These are phyloP conservation scores for Pseudopleuronectes americanus DNA, from an alignment of 2,797 vertebrate species.

Conservation along the genomic window DNA sequence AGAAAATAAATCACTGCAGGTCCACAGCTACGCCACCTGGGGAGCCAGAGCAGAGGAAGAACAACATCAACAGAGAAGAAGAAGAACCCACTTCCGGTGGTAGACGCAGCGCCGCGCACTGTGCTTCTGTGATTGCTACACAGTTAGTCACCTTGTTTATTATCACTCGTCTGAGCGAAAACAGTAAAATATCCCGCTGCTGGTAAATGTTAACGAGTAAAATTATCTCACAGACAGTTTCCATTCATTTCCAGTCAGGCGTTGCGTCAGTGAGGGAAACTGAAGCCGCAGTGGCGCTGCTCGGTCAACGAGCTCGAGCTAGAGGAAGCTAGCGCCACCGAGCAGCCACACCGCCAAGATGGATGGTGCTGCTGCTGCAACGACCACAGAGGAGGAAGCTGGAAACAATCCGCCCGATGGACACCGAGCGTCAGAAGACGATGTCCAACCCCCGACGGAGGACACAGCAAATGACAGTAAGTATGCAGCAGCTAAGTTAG, in stretches of 20 bases:
- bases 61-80: slow-evolving; percentile 20
- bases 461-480: slow-evolving; percentile 40
- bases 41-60: not conserved
- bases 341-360: slow-evolving; percentile 65
- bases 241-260: rapidly evolving
- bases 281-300: slow-evolving; percentile 6
- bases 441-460: slow-evolving; percentile 1
- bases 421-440: not conserved
- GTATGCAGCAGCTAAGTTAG: not conserved
- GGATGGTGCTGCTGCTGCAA: slow-evolving; percentile 59
- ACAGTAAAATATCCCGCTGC: not conserved
- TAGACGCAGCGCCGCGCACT: not conserved
- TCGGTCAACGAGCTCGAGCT: slow-evolving; percentile 28
- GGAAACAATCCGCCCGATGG: slow-evolving; percentile 3
- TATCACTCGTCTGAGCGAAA: not conserved
- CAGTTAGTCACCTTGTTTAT: not conserved
- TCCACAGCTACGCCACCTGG: too few relatives aligned
- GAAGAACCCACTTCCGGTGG: slow-evolving; percentile 56
- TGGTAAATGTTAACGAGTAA: not conserved
- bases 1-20: too few relatives aligned
- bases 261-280: not conserved
- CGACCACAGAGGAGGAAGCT: slow-evolving; percentile 23
- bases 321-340: slow-evolving; percentile 32
- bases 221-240: rapidly evolving
- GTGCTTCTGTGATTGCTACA: slow-evolving; percentile 20